phyloP scores from a whole-genome alignment of 2,797 vertebrate genomes.

The Coccyzus lansbergi region DNA sequence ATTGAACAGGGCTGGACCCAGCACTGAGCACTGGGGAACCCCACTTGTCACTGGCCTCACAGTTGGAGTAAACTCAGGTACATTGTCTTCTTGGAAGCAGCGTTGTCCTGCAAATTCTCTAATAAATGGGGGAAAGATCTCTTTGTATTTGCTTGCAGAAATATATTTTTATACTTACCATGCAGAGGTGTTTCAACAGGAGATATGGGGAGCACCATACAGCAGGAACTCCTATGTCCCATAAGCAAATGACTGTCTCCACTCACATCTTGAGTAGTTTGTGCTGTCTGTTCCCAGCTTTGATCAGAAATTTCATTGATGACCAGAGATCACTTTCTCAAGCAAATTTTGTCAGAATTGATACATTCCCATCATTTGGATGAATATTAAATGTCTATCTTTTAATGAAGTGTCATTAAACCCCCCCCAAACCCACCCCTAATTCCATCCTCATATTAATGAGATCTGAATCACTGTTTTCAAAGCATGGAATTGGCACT shows the following conservation, averaged over 20 bases:
- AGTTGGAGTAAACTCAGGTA: too few species aligned
- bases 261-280: fast-evolving
- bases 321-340: background rate
- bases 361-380: background rate
- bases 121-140: too few species aligned
- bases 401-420: background rate
- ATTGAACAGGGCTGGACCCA: too few species aligned
- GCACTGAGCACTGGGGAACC: too few species aligned
- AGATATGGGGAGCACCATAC: fast-evolving
- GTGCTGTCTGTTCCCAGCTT: background rate
- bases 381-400: background rate
- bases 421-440: background rate
- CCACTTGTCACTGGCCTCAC: too few species aligned
- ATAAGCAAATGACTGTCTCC: background rate
- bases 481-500: background rate
- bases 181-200: background rate
- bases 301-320: background rate
- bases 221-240: background rate
- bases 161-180: background rate
- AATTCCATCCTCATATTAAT: background rate
- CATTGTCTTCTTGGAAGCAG: slow-evolving; percentile 83
- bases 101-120: slow-evolving; percentile 83
- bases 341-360: background rate
- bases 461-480: background rate
- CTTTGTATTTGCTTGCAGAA: too few species aligned